A percentile compares a stretch with the other conserved stretches of the same genome.
phyloP scores from a whole-genome alignment of 2,888 invertebrate genomes.

The Plebejus argus region DNA sequence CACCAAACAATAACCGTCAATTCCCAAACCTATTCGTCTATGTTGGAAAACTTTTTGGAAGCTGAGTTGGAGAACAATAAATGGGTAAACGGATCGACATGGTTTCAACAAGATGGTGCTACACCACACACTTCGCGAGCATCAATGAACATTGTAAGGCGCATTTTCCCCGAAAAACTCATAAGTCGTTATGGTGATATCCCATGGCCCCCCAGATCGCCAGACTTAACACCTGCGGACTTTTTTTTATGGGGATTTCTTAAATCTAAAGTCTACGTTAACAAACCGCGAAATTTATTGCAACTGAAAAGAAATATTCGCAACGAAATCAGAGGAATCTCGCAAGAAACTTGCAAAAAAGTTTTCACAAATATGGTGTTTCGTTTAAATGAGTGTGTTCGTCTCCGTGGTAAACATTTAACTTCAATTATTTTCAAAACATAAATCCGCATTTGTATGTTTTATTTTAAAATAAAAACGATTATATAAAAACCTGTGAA shows the following conservation, averaged over 20 bases:
- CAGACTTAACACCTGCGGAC: background rate
- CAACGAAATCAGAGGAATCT: too few relatives aligned
- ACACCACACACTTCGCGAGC: background rate
- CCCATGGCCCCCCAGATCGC: too few relatives aligned
- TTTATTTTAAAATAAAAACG: too few relatives aligned
- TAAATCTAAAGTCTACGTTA: background rate
- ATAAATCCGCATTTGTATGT: too few relatives aligned
- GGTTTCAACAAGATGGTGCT: background rate
- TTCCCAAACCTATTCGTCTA: too few relatives aligned
- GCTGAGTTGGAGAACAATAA: background rate
- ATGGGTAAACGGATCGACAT: background rate
- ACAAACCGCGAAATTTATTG: background rate
- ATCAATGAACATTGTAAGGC: background rate
- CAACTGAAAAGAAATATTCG: too few relatives aligned
- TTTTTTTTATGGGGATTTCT: background rate
- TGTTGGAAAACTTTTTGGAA: background rate
- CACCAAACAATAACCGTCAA: background rate
- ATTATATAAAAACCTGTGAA: background rate
- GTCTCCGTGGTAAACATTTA: too few relatives aligned
- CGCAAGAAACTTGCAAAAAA: too few relatives aligned
- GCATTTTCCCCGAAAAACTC: background rate
- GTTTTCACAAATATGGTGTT: too few relatives aligned
- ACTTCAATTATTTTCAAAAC: too few relatives aligned
- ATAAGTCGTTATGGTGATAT: too few relatives aligned
- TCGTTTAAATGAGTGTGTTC: too few relatives aligned